Evolutionary conservation across 2,888 invertebrate species (phyloP).

Genomic region (Ceriagrion tenellum): DNA sequence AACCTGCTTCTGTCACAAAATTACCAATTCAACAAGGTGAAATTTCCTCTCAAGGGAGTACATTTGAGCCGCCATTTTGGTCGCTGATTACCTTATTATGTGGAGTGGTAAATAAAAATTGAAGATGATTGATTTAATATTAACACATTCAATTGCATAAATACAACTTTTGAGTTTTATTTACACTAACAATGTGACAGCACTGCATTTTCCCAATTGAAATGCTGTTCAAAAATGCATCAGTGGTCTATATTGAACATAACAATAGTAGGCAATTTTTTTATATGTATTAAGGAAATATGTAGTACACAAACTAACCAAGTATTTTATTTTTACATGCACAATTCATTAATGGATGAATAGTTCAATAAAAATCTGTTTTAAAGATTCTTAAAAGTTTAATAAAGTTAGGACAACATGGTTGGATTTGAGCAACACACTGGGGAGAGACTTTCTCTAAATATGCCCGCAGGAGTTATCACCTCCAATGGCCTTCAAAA

Average conservation of each 20-base stretch:
- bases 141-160: not conserved
- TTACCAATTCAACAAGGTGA: too few species aligned
- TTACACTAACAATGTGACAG: constrained; percentile 16
- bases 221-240: not conserved
- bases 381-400: not conserved
- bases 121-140: not conserved
- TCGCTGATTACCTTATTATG: not conserved
- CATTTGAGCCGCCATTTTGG: too few species aligned
- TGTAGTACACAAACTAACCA: constrained; percentile 15
- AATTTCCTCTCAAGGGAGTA: too few species aligned
- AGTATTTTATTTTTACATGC: not conserved
- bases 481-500: constrained; percentile 22
- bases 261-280: not conserved
- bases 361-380: constrained; percentile 13
- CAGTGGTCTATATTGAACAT: not conserved
- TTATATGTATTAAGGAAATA: not conserved
- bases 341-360: constrained; percentile 5
- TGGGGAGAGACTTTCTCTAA: not conserved
- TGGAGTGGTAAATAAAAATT: not conserved
- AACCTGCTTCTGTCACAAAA: too few species aligned
- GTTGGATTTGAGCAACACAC: constrained; percentile 23
- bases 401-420: not conserved
- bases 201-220: not conserved
- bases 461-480: not conserved
- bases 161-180: constrained; percentile 19